Percentiles rank a stretch among this genome's conserved stretches.
phyloP scores from a whole-genome alignment of 2,113 vertebrate genomes.

The Hemicordylus capensis region DNA sequence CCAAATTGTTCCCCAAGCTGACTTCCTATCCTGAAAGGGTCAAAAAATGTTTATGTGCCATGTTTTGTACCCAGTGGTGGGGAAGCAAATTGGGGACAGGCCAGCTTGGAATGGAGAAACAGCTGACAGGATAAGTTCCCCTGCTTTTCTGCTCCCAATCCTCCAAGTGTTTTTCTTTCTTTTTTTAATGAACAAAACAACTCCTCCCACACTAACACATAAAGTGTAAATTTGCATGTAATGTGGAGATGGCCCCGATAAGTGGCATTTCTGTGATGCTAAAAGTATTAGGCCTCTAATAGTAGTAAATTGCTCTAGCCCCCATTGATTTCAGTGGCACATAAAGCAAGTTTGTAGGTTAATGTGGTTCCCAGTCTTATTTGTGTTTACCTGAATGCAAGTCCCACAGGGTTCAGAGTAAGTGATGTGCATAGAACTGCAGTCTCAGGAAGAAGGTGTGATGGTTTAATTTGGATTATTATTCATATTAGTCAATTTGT shows the following conservation, averaged over 20 bases:
- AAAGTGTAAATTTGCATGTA: background rate
- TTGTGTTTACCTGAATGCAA: background rate
- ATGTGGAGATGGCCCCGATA: no score
- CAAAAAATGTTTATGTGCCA: no score
- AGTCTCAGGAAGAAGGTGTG: background rate
- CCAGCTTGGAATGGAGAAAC: background rate
- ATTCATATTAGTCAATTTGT: background rate
- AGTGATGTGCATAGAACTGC: background rate
- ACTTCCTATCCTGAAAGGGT: no score
- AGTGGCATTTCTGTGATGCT: background rate
- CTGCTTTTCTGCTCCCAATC: background rate
- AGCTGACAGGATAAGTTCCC: background rate
- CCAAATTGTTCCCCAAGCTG: background rate
- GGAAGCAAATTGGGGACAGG: no score
- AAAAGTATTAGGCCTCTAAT: no score
- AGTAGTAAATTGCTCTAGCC: background rate
- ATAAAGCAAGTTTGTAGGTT: background rate
- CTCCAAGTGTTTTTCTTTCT: background rate
- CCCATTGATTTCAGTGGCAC: background rate
- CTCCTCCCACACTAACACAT: background rate
- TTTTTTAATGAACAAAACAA: background rate
- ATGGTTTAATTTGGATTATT: background rate
- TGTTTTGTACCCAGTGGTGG: background rate
- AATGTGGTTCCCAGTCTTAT: background rate
- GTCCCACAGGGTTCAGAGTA: background rate